Evolutionary conservation across 92 coral and sea anemone species (phyloP).

Genomic region (Virgularia gustaviana): DNA sequence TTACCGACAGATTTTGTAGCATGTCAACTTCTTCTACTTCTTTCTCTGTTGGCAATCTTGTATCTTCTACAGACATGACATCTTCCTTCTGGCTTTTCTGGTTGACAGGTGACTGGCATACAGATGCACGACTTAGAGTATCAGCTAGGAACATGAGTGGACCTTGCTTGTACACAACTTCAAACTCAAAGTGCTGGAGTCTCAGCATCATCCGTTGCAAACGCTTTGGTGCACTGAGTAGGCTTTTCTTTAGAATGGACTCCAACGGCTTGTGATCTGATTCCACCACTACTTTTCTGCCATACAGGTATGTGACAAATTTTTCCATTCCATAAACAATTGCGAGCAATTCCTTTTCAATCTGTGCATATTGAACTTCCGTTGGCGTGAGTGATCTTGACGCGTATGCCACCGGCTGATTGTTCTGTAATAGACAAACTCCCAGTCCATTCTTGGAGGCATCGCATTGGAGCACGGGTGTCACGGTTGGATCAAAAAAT

Average conservation of each 20-base stretch:
- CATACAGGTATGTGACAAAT: slow-evolving; percentile 16
- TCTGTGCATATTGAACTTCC: slow-evolving; percentile 33
- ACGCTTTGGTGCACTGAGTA: slow-evolving; percentile 6
- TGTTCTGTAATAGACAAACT: slow-evolving; percentile 12
- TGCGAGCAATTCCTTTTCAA: slow-evolving; percentile 35
- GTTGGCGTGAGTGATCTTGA: slow-evolving; percentile 30
- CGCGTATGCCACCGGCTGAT: slow-evolving; percentile 28
- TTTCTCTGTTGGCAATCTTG: neutral
- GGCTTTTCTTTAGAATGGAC: slow-evolving; percentile 2
- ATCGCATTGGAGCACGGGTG: slow-evolving; percentile 53
- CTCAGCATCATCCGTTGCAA: slow-evolving; percentile 45
- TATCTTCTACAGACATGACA: neutral
- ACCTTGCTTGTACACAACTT: slow-evolving; percentile 25
- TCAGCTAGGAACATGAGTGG: slow-evolving; percentile 34
- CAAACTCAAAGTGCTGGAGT: slow-evolving; percentile 18
- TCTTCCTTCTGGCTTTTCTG: neutral
- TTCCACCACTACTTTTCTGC: slow-evolving; percentile 5
- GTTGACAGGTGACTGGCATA: neutral
- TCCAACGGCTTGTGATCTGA: slow-evolving; percentile 3
- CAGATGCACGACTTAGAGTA: slow-evolving; percentile 37
- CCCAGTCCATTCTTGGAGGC: slow-evolving; percentile 43
- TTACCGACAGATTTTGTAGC: slow-evolving; percentile 5
- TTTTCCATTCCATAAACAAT: slow-evolving; percentile 26
- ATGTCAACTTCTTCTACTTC: neutral
- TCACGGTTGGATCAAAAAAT: slow-evolving; percentile 42